Conservation (phyloP, 2,113 vertebrate species). For the Phalacrocorax pelagicus region DNA sequence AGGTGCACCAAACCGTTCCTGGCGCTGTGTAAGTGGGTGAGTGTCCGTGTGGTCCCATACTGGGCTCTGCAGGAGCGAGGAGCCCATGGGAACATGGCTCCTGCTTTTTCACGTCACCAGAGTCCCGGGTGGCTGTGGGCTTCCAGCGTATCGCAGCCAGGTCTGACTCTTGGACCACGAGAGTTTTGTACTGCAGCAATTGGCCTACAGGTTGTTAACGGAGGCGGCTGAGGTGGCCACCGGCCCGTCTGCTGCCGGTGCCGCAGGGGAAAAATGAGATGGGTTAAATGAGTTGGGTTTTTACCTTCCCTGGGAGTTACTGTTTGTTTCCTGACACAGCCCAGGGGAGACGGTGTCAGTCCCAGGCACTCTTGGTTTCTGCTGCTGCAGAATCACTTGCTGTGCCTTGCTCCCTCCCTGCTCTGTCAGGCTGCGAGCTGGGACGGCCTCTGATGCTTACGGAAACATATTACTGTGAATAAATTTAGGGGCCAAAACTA, state of each 20-base stretch:
- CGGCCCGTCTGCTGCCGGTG: background rate
- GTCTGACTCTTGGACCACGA: background rate
- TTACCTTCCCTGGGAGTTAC: background rate
- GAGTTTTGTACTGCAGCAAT: background rate
- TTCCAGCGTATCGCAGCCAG: fast-evolving
- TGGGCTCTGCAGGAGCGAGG: background rate
- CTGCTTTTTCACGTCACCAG: background rate
- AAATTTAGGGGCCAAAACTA: constrained; percentile 47
- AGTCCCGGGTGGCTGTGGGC: background rate
- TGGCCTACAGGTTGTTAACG: too few relatives aligned
- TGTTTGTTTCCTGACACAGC: background rate
- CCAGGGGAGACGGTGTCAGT: background rate
- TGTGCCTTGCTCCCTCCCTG: constrained; percentile 43
- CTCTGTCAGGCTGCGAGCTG: background rate
- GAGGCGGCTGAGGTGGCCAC: background rate
- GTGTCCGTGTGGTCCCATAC: fast-evolving
- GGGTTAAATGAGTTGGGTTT: background rate
- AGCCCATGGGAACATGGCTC: background rate
- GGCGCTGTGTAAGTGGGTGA: background rate
- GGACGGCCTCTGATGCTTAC: constrained; percentile 55
- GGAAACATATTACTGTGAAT: constrained; percentile 67
- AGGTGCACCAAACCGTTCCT: background rate
- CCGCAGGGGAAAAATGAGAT: background rate
- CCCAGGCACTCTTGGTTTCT: background rate
- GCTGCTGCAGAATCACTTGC: background rate